Percentiles rank a stretch among this genome's conserved stretches.
Evolutionary conservation across 2,113 vertebrate species (phyloP).

Genomic region (Megaleporinus macrocephalus): DNA sequence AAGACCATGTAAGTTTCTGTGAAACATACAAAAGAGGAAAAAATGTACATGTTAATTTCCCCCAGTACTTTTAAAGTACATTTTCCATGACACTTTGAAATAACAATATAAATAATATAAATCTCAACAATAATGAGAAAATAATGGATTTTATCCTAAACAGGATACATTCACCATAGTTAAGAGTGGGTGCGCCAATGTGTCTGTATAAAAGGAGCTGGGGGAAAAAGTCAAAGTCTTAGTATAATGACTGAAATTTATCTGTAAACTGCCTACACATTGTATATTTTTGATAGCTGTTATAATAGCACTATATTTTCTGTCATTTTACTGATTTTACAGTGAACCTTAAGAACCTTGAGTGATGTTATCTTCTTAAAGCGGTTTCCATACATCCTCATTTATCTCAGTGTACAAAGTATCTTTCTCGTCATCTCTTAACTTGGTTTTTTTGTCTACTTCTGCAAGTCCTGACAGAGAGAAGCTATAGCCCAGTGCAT

Average conservation of each 20-base stretch:
- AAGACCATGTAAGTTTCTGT: too few species aligned
- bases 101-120: too few species aligned
- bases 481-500: not conserved
- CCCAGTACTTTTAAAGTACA: too few species aligned
- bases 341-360: not conserved
- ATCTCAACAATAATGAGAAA: too few species aligned
- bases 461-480: not conserved
- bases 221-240: not conserved
- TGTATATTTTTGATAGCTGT: not conserved
- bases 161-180: not conserved
- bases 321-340: not conserved
- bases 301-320: not conserved
- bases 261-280: not conserved
- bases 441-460: not conserved
- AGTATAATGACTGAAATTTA: not conserved
- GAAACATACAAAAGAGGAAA: too few species aligned
- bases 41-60: too few species aligned
- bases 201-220: not conserved
- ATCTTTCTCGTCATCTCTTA: not conserved
- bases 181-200: not conserved
- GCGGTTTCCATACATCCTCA: slow-evolving; percentile 6
- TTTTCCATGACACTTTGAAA: too few species aligned
- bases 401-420: slow-evolving; percentile 8
- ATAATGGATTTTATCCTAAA: too few species aligned
- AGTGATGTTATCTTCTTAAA: slow-evolving; percentile 6